Evolutionary conservation across 2,113 vertebrate species (phyloP).

Genomic region (Microcebus tavaratra): DNA sequence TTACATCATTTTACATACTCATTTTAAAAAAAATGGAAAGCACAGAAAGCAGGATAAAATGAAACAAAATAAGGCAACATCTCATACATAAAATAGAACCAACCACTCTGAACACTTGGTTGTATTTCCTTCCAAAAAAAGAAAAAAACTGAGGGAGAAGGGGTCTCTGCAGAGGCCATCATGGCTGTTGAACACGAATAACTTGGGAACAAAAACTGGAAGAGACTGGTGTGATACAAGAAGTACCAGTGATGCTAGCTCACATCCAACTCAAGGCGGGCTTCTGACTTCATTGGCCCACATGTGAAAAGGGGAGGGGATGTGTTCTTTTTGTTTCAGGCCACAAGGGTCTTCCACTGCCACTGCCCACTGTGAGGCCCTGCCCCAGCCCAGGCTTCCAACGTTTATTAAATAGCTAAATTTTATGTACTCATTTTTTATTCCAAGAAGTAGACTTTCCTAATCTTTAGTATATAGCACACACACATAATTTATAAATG

Average conservation of each 20-base stretch:
- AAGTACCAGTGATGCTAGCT: neutral
- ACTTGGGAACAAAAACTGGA: neutral
- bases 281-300: neutral
- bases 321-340: neutral
- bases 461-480: neutral
- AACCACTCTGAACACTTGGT: neutral
- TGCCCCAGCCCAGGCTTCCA: neutral
- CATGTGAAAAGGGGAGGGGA: neutral
- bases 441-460: neutral
- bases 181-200: neutral
- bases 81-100: neutral
- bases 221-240: neutral
- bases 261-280: neutral
- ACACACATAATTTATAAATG: neutral
- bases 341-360: neutral
- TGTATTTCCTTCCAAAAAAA: neutral
- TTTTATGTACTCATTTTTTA: neutral
- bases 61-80: constrained; percentile 3
- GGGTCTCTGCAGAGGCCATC: neutral
- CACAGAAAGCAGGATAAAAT: neutral
- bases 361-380: neutral
- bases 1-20: neutral
- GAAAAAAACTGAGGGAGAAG: neutral
- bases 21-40: neutral
- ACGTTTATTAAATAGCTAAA: neutral